Conservation (phyloP, 2,113 vertebrate genomes). For the Syngnathoides biaculeatus region DNA sequence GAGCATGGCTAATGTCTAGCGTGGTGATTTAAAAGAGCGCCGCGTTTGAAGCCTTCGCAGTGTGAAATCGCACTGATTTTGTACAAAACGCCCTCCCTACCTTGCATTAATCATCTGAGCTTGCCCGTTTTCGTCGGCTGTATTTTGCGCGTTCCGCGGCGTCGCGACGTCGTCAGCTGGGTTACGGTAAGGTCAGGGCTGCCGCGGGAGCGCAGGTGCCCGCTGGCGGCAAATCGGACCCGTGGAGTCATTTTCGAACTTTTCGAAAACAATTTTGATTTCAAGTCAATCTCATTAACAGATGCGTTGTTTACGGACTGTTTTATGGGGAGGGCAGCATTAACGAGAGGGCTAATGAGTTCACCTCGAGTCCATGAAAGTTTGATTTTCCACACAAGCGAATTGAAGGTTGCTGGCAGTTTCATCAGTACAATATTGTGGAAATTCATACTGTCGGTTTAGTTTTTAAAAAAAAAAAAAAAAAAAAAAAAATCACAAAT, state of each 20-base stretch:
- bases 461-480: no score
- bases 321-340: background rate
- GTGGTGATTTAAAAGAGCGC: constrained; percentile 36
- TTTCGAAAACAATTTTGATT: constrained; percentile 18
- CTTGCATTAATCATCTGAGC: background rate
- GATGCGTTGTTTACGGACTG: background rate
- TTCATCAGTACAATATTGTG: constrained; percentile 41
- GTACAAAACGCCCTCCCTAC: constrained; percentile 13
- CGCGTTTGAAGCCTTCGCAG: constrained; percentile 27
- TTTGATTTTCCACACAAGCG: constrained; percentile 8
- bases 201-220: constrained; percentile 45
- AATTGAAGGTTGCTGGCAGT: constrained; percentile 31
- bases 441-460: constrained; percentile 16
- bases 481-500: no score
- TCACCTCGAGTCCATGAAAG: constrained; percentile 11
- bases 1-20: constrained; percentile 48
- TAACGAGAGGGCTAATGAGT: background rate
- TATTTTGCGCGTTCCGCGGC: constrained; percentile 6
- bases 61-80: constrained; percentile 29
- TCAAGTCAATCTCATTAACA: constrained; percentile 3
- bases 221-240: constrained; percentile 41
- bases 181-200: constrained; percentile 52
- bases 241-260: constrained; percentile 21
- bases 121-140: constrained; percentile 9
- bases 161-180: constrained; percentile 36